Percentiles rank a stretch among this genome's conserved stretches.
Evolutionary conservation across 2,888 invertebrate genomes (phyloP).

Genomic region (Dromius quadrimaculatus): DNA sequence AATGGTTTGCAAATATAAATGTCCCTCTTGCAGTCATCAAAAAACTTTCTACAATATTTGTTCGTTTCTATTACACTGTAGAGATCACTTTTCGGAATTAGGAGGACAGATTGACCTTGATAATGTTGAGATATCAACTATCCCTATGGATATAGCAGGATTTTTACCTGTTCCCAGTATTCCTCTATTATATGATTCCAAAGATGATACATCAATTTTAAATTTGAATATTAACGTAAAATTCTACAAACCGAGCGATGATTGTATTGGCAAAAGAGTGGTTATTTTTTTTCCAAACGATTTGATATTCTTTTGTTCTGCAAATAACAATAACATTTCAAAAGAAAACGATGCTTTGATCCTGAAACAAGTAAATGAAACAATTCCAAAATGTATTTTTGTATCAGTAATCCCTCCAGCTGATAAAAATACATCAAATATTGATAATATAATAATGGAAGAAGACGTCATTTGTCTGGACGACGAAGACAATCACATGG

Average conservation of each 20-base stretch:
- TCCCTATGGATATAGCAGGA: conserved; percentile 63
- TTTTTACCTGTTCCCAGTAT: conserved; percentile 61
- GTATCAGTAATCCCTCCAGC: conserved; percentile 53
- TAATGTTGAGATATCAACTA: conserved; percentile 59
- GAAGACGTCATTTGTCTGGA: conserved; percentile 41
- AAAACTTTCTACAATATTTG: conserved; percentile 64
- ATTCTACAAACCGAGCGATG: conserved; percentile 61
- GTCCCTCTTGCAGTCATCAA: conserved; percentile 58
- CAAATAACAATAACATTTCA: conserved; percentile 25
- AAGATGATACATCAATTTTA: conserved; percentile 58
- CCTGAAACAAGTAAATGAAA: conserved; percentile 62
- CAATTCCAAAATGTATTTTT: conserved; percentile 63
- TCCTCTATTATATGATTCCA: conserved; percentile 60
- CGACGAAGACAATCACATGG: conserved; percentile 22
- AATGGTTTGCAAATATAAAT: conserved; percentile 61
- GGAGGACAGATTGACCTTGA: conserved; percentile 61
- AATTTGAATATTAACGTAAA: conserved; percentile 59
- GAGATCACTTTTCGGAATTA: conserved; percentile 60
- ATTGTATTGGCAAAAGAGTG: conserved; percentile 59
- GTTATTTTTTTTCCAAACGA: conserved; percentile 60
- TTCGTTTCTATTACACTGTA: conserved; percentile 62
- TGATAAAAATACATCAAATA: conserved; percentile 20
- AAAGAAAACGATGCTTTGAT: conserved; percentile 55
- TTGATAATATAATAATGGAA: conserved; percentile 8
- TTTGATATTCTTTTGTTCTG: conserved; percentile 58